Evolutionary conservation across 2,888 invertebrate genomes (phyloP), one percentile per base, ranked within the genome.

Genomic region (Agriopis marginaria): DNA sequence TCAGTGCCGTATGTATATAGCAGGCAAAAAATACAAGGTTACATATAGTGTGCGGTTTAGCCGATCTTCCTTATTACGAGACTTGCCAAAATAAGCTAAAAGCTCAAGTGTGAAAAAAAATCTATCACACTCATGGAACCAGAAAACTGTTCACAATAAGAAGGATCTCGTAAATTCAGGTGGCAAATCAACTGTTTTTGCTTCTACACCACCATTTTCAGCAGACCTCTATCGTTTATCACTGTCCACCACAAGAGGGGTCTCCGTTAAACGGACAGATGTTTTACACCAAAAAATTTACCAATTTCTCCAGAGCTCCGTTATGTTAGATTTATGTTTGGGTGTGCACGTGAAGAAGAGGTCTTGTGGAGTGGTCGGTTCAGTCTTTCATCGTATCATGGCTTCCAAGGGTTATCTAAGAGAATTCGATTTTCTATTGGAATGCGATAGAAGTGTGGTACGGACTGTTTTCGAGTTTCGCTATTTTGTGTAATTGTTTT

Each of bases 121-220:
- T 77, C 82, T 76, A 78, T 82, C 79, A 82, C 77, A 78, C 78
- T 76, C 68, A 72, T 73, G 69, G 67, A 75, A 73, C 75, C 75
- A 77, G 75, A 77, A 81, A 79, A 83, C 77, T 79, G 77, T 75
- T 67, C 74, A 75, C 73, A 70, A 73, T 74, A 74, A 83, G 80
- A 79, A 70, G 68, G 68, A 72, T 75, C 66, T 66, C 66, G 73
- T 76, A 82, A 82, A 76, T 82, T 80, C 82, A 83, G 79, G 81
- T 82, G 78, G 70, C 72, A 80, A 84, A 80, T 75, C 77, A 79
- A 80, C 75, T 78, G 80, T 80, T 84, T 84, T 82, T 82, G 73
- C 79, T 76, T 62, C 64, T 69, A 71, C 75, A 65, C 69, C 61
- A 74, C 82, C 77, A 79, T 56, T 66, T 53, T 69, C 62, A 64